These are phyloP conservation scores for Sebastes schlegelii DNA, from an alignment of 2,113 vertebrate genomes.

Conservation along the genomic window DNA sequence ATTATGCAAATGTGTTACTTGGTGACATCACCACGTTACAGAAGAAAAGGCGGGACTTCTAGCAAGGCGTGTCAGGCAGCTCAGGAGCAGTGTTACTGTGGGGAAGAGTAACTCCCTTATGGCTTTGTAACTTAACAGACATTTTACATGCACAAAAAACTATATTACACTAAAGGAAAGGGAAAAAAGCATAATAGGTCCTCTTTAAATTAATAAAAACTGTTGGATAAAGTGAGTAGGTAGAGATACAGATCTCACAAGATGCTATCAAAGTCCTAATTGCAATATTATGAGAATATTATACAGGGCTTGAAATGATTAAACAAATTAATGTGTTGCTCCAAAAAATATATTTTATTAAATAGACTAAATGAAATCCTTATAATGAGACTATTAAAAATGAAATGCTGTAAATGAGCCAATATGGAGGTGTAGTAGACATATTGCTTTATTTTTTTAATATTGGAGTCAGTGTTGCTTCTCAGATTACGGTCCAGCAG, in stretches of 20 bases:
- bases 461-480: not conserved
- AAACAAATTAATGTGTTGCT: not conserved
- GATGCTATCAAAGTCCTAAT: not conserved
- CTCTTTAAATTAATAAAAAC: not conserved
- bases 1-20: no score
- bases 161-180: no score
- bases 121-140: no score
- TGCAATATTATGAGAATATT: not conserved
- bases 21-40: no score
- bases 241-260: not conserved
- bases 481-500: not conserved
- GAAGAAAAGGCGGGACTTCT: no score
- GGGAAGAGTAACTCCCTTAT: no score
- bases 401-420: not conserved
- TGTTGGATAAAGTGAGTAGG: not conserved
- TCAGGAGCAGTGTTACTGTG: no score
- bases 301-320: constrained; percentile 7
- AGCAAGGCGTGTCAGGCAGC: no score
- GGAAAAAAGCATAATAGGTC: no score
- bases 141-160: no score
- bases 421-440: constrained; percentile 5
- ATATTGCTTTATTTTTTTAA: not conserved
- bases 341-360: not conserved
- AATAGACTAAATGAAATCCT: not conserved
- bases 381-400: constrained; percentile 22